A percentile compares a stretch with the other conserved stretches of the same genome.
Evolutionary conservation across 2,113 vertebrate species (phyloP).

Genomic region (Dolichallabes microphthalmus): DNA sequence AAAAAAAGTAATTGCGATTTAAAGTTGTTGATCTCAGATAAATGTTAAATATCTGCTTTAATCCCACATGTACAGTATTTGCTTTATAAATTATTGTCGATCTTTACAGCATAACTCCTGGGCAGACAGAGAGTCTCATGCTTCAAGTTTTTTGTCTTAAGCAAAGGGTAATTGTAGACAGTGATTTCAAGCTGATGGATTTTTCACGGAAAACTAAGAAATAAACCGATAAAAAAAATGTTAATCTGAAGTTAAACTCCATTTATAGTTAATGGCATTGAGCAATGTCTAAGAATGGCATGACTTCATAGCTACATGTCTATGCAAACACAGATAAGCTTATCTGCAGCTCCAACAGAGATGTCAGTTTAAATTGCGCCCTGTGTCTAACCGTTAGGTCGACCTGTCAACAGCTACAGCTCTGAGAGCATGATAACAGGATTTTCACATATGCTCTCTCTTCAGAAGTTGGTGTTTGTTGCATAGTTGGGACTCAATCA

Average conservation of each 20-base stretch:
- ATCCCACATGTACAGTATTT: not conserved
- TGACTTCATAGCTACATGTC: slow-evolving; percentile 21
- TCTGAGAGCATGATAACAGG: slow-evolving; percentile 22
- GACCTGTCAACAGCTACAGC: slow-evolving; percentile 18
- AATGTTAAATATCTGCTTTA: not conserved
- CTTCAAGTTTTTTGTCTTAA: not conserved
- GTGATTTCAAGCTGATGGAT: slow-evolving; percentile 10
- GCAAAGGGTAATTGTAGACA: not conserved
- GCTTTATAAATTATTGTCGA: not conserved
- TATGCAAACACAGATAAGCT: slow-evolving; percentile 28
- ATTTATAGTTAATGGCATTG: slow-evolving; percentile 9
- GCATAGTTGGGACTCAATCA: not conserved
- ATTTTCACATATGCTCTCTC: not conserved
- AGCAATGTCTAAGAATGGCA: slow-evolving; percentile 17
- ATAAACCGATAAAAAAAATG: not conserved
- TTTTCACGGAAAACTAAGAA: not conserved
- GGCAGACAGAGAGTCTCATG: not conserved
- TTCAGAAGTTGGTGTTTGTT: not conserved
- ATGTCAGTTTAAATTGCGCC: slow-evolving; percentile 9
- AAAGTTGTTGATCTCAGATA: too few species aligned
- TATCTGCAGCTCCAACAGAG: slow-evolving; percentile 14
- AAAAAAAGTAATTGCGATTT: too few species aligned
- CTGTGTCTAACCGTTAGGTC: slow-evolving; percentile 7
- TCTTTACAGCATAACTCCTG: not conserved
- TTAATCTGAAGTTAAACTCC: slow-evolving; percentile 13